These are phyloP conservation scores for Hermaeophaga mercurialis DNA, from an alignment of 2,888 invertebrate genomes.

Conservation along the genomic window DNA sequence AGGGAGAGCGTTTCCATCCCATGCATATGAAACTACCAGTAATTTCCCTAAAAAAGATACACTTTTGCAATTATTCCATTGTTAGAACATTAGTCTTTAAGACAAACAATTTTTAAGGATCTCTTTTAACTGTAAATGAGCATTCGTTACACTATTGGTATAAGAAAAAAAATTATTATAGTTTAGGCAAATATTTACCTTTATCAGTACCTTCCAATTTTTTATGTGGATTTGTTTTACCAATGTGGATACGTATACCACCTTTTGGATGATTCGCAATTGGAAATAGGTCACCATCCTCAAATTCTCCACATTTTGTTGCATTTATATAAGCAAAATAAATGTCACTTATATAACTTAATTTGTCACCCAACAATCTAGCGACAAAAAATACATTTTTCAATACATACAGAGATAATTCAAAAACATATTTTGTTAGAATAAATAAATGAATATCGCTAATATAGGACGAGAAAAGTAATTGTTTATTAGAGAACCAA, in stretches of 20 bases:
- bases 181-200: conserved; percentile 23
- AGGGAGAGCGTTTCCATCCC: conserved; percentile 75
- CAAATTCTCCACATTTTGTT: conserved; percentile 58
- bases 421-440: no score
- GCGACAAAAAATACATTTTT: conserved; percentile 43
- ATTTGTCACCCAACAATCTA: conserved; percentile 46
- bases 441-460: no score
- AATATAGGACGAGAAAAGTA: no score
- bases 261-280: conserved; percentile 42
- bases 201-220: conserved; percentile 56
- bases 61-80: background rate
- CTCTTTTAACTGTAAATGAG: no score
- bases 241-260: conserved; percentile 57
- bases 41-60: conserved; percentile 50
- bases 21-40: conserved; percentile 71
- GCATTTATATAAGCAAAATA: conserved; percentile 69
- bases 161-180: no score
- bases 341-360: conserved; percentile 65
- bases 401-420: no score
- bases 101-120: no score
- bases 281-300: conserved; percentile 53
- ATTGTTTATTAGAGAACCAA: no score
- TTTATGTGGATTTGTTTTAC: conserved; percentile 62
- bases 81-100: no score
- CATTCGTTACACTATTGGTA: no score